These are phyloP conservation scores for Eutrigla gurnardus DNA, from an alignment of 2,797 vertebrate genomes.

Conservation along the genomic window DNA sequence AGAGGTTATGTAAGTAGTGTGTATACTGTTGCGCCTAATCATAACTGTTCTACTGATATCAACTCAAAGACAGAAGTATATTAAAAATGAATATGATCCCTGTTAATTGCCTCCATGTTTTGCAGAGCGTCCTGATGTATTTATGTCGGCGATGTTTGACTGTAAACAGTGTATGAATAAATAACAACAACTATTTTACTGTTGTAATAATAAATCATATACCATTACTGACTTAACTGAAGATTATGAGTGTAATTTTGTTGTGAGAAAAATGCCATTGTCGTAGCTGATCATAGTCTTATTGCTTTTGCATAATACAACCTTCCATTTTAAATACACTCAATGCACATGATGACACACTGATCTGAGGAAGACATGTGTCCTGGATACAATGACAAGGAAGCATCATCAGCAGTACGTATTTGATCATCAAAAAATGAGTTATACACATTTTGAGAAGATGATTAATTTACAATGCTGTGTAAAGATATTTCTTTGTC, in stretches of 20 bases:
- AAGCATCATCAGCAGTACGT: neutral
- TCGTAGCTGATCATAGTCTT: slow-evolving; percentile 20
- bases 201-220: slow-evolving; percentile 21
- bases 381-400: slow-evolving; percentile 17
- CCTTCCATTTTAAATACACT: slow-evolving; percentile 40
- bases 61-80: slow-evolving; percentile 26
- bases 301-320: slow-evolving; percentile 42
- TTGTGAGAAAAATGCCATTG: slow-evolving; percentile 25
- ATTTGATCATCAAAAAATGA: neutral
- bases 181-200: slow-evolving; percentile 16
- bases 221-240: slow-evolving; percentile 24
- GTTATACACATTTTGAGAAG: neutral
- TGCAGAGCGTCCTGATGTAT: slow-evolving; percentile 15
- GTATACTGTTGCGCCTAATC: slow-evolving; percentile 28
- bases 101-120: slow-evolving; percentile 17
- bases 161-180: slow-evolving; percentile 13
- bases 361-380: slow-evolving; percentile 31
- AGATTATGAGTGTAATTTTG: slow-evolving; percentile 18
- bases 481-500: slow-evolving; percentile 31
- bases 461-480: slow-evolving; percentile 19
- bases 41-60: slow-evolving; percentile 30
- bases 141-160: slow-evolving; percentile 19
- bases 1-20: slow-evolving; percentile 18
- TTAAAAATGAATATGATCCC: slow-evolving; percentile 13
- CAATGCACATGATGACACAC: slow-evolving; percentile 24